Base-by-base conservation (phyloP, 2,888 invertebrate genomes). In the Patella caerulea region DNA sequence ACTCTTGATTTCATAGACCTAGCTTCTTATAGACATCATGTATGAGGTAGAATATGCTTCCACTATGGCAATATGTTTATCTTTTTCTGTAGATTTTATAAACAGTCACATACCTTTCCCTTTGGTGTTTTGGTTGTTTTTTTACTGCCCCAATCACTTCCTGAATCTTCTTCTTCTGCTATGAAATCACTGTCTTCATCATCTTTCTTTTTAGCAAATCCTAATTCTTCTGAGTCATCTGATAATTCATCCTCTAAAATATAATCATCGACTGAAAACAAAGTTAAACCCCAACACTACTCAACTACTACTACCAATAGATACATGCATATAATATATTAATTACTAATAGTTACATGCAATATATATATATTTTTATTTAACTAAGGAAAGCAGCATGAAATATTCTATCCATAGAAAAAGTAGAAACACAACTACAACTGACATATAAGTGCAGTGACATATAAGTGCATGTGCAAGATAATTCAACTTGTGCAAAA, bases 151-250 rank as follows among this genome's bases (percentile, higher is more conserved):
- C 90, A 90, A 78, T 90, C 90, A 83, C 90, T 90, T 15, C 86
- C 90, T 14, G 90, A 90, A 12, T 89, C 90, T 12, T 86, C 88
- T 15, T 86, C 87, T 3, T 86, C 87, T 12, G 86, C 81, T 59
- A 81, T 78, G 80, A 89, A 89, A 81, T 90, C 91, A 81, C 90
- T 89, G 85, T 90, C 90, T 29, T 85, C 86, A 65, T 88, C 87
- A 17, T 84, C 81, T 69, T 84, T 82, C 54, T 77, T 83, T 59
- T 84, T 82, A 9, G 81, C 74, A 53, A 79, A 76, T 65, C 83
- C 80, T n/a, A 78, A 71, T 54, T 84, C 83, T 14, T 85, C 85
- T 11, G 83, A 84, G 54, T 86, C 83, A 56, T 82, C 87, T 53
- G 86, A 87, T 53, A 88, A 83, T 15, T 88, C 89, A 52, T 85